Evolutionary conservation across 2,113 vertebrate genomes (phyloP), one percentile per base, ranked within the genome.

Genomic region (Gavialis gangeticus): DNA sequence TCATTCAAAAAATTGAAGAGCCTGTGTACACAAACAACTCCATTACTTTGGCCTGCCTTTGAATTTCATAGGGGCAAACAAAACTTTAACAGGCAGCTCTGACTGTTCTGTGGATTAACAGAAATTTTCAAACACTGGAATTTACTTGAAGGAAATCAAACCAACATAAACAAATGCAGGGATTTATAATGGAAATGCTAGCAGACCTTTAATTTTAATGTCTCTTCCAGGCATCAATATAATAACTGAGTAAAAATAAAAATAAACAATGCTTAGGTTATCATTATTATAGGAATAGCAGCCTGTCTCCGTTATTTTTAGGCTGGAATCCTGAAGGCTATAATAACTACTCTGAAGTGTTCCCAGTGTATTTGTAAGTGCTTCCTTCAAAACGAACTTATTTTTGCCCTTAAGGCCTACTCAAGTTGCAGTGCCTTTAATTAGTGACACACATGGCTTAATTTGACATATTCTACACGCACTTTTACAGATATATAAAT

Each of bases 331-430:
- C 84, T 91, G 69, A 93, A 87, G 84, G 93, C 89, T 84, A 6
- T 60, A 93, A 92, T 95, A 96, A 97, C 95, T 92, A 95, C 85
- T 79, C 58, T 92, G 91, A 92, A 96, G 81, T 92, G 95, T 84
- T 96, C 82, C 87, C 67, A 75, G 66, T 89, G 91, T 89, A 94
- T 92, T 92, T 93, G 21, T 85, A 34, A 56, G 27, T 78, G 83
- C 75, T 92, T 63, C 71, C 85, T 82, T 82, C 21, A 66, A 91
- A 94, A 93, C 57, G 94, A 96, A 92, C 92, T 94, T 88, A 94
- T 94, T 96, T 97, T 94, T 95, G 78, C 88, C 94, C 90, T 86
- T 77, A 79, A 97, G 92, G 84, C 18, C 90, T 85, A 60, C 59
- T 94, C 73, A 24, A 94, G 79, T 88, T 79, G 57, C 93, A 94